These are phyloP conservation scores for Standfussiana lucernea DNA, from an alignment of 2,888 invertebrate species.

Conservation along the genomic window DNA sequence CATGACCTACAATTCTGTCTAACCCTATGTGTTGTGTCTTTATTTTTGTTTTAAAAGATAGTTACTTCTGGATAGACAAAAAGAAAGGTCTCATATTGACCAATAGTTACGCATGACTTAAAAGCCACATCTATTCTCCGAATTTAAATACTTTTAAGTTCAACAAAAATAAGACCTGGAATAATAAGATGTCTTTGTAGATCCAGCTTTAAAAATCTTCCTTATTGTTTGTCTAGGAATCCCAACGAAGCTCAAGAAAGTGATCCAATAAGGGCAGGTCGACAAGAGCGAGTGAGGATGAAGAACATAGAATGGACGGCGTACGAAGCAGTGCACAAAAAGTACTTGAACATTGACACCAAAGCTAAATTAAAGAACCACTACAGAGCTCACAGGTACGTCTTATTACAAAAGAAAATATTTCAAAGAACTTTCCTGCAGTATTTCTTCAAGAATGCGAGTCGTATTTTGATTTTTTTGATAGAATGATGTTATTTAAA, in stretches of 20 bases:
- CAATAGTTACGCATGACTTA: no score
- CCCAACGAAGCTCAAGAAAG: constrained; percentile 96
- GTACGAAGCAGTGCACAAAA: constrained; percentile 97
- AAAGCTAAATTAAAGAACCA: constrained; percentile 98
- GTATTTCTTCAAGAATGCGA: constrained; percentile 20
- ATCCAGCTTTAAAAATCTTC: neutral
- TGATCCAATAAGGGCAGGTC: constrained; percentile 92
- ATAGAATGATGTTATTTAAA: constrained; percentile 19
- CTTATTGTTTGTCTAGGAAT: constrained; percentile 91
- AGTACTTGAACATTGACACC: constrained; percentile 97
- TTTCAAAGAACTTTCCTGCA: constrained; percentile 9
- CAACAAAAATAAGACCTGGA: neutral
- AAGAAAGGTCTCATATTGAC: no score
- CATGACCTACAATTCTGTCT: no score
- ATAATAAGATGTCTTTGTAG: neutral
- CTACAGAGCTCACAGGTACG: constrained; percentile 96
- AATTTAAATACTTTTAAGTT: neutral
- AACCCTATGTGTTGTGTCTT: no score
- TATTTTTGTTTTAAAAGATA: no score
- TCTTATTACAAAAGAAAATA: constrained; percentile 26
- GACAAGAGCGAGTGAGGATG: constrained; percentile 94
- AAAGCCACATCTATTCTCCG: no score
- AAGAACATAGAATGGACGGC: constrained; percentile 98
- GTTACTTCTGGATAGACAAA: no score
- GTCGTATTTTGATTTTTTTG: constrained; percentile 25